These are phyloP conservation scores for Diadromus collaris DNA, from an alignment of 2,888 invertebrate genomes.

Conservation along the genomic window DNA sequence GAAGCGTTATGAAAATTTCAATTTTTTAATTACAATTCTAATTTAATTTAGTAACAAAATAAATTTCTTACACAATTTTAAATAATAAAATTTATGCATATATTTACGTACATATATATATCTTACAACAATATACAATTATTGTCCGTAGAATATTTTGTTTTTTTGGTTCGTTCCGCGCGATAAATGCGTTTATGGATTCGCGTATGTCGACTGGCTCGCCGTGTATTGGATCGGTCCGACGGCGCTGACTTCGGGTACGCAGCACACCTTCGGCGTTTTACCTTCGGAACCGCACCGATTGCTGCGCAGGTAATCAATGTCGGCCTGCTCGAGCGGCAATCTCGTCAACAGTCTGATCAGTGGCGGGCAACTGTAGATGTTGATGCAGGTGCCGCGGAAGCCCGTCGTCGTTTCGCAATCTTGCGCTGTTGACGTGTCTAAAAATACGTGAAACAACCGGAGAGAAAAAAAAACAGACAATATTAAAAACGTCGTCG, in stretches of 20 bases:
- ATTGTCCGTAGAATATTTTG: neutral
- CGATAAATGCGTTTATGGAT: neutral
- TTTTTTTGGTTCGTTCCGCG: neutral
- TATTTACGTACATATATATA: neutral
- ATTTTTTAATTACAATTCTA: neutral
- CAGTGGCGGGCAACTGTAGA: slow-evolving; percentile 50
- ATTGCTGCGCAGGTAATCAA: slow-evolving; percentile 46
- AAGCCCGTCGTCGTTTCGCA: slow-evolving; percentile 59
- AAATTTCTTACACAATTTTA: neutral
- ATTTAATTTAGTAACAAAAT: neutral
- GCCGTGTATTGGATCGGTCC: neutral
- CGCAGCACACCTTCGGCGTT: slow-evolving; percentile 58
- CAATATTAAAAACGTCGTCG: neutral
- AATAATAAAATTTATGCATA: neutral
- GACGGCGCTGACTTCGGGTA: slow-evolving; percentile 37
- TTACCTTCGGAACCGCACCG: slow-evolving; percentile 39
- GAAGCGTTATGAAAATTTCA: too few species aligned
- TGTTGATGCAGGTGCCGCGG: slow-evolving; percentile 52
- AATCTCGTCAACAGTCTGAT: slow-evolving; percentile 42
- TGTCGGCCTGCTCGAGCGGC: slow-evolving; percentile 41
- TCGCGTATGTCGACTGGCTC: neutral
- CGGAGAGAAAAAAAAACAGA: neutral
- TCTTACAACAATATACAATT: neutral
- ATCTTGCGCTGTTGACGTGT: neutral
- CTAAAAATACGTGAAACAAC: slow-evolving; percentile 9